A percentile compares a stretch with the other conserved stretches of the same genome.
These are phyloP conservation scores for Carabus problematicus DNA, from an alignment of 2,888 invertebrate genomes.

Conservation along the genomic window DNA sequence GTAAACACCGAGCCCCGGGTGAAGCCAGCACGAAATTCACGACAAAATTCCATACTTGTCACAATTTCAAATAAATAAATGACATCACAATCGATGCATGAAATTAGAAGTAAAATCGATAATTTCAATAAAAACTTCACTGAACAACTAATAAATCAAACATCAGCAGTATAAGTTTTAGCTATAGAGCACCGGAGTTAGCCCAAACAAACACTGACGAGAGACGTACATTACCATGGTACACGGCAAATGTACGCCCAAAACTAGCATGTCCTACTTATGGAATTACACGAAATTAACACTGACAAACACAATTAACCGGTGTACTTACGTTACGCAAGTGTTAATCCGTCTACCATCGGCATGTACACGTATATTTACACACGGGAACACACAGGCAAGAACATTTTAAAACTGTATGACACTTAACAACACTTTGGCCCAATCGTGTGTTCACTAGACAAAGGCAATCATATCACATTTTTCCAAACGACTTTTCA, in stretches of 20 bases:
- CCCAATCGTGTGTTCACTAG: slow-evolving; percentile 3
- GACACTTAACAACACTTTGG: slow-evolving; percentile 22
- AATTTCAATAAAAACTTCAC: slow-evolving; percentile 45
- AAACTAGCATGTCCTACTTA: slow-evolving; percentile 36
- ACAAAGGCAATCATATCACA: slow-evolving; percentile 36
- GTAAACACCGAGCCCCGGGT: neutral
- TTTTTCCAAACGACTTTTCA: slow-evolving; percentile 25
- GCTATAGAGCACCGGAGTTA: slow-evolving; percentile 30
- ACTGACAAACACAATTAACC: slow-evolving; percentile 10
- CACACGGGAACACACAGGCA: slow-evolving; percentile 5
- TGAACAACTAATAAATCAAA: slow-evolving; percentile 56
- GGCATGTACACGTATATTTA: slow-evolving; percentile 23
- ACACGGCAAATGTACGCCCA: slow-evolving; percentile 32
- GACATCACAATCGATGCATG: slow-evolving; percentile 28
- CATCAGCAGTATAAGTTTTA: slow-evolving; percentile 42
- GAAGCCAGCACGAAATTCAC: neutral
- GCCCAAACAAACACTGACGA: slow-evolving; percentile 55
- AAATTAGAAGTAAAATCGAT: slow-evolving; percentile 45
- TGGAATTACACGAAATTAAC: slow-evolving; percentile 18
- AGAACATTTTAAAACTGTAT: slow-evolving; percentile 12
- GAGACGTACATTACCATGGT: slow-evolving; percentile 47
- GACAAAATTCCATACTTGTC: neutral
- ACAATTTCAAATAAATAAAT: neutral
- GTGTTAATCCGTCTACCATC: neutral
- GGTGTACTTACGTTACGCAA: slow-evolving; percentile 13